Evolutionary conservation across 1,140 invertebrate genomes (phyloP).

Genomic region (Calosoma granatense): DNA sequence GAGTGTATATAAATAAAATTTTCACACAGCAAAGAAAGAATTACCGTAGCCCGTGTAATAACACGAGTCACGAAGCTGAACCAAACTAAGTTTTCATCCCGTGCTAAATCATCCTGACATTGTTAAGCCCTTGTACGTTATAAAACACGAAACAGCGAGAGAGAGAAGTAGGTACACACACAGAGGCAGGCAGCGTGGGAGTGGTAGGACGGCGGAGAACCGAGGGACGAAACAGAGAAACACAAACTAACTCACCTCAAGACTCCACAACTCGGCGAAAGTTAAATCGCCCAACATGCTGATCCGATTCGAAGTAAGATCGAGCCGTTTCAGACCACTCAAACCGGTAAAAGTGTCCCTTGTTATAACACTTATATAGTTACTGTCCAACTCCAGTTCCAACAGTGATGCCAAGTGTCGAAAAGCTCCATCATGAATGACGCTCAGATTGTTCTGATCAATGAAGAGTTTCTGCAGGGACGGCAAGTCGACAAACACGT

Average conservation of each 20-base stretch:
- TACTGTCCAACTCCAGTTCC: constrained; percentile 46
- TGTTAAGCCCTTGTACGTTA: background rate
- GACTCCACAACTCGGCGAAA: constrained; percentile 59
- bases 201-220: no score
- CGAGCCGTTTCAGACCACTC: constrained; percentile 38
- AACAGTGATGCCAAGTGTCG: constrained; percentile 39
- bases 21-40: background rate
- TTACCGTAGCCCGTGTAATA: background rate
- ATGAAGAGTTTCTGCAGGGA: constrained; percentile 42
- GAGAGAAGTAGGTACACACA: constrained; percentile 15
- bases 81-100: constrained; percentile 1
- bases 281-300: constrained; percentile 45
- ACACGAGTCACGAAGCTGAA: background rate
- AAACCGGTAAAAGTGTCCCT: constrained; percentile 47
- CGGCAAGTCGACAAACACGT: constrained; percentile 48
- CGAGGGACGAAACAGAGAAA: constrained; percentile 2
- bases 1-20: constrained; percentile 4
- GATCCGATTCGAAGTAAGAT: constrained; percentile 46
- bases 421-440: constrained; percentile 49
- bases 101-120: background rate
- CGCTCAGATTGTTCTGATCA: constrained; percentile 45
- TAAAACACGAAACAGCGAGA: constrained; percentile 10
- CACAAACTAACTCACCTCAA: constrained; percentile 32
- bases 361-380: constrained; percentile 43
- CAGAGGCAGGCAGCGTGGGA: no score